phyloP scores from a whole-genome alignment of 2,797 vertebrate genomes.

The Ambastaia sidthimunki region DNA sequence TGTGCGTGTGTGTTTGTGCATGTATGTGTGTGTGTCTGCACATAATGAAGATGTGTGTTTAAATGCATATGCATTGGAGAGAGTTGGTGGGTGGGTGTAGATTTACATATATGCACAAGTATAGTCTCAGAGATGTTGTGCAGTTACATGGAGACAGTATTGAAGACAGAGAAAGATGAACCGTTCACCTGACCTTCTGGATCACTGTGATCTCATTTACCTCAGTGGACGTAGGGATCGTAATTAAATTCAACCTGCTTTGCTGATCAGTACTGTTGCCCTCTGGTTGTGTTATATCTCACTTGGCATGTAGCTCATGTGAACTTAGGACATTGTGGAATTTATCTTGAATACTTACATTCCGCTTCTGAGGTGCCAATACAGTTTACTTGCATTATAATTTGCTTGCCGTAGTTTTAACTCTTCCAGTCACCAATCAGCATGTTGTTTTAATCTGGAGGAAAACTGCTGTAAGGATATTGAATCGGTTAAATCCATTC shows the following conservation, averaged over 20 bases:
- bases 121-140: conserved; percentile 27
- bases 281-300: conserved; percentile 27
- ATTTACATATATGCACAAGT: conserved; percentile 11
- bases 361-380: conserved; percentile 42
- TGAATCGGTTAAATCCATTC: conserved; percentile 61
- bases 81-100: conserved; percentile 10
- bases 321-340: conserved; percentile 11
- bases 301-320: conserved; percentile 31
- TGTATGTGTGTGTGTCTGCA: too few relatives aligned
- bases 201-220: conserved; percentile 59
- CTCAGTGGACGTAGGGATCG: conserved; percentile 44
- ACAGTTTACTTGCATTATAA: conserved; percentile 10
- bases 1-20: too few relatives aligned
- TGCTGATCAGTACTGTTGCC: conserved; percentile 22
- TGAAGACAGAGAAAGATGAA: conserved; percentile 14
- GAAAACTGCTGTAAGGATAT: conserved; percentile 40
- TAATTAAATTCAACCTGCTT: conserved; percentile 31
- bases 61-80: background rate
- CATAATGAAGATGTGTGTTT: background rate
- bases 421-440: conserved; percentile 9
- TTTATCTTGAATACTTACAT: conserved; percentile 44
- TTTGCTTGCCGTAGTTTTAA: conserved; percentile 30
- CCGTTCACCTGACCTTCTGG: conserved; percentile 34
- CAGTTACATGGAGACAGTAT: conserved; percentile 38
- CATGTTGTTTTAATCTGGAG: conserved; percentile 35